These are phyloP conservation scores for Pseudomyrmex pallidus DNA, from an alignment of 1,140 invertebrate genomes.

Conservation along the genomic window DNA sequence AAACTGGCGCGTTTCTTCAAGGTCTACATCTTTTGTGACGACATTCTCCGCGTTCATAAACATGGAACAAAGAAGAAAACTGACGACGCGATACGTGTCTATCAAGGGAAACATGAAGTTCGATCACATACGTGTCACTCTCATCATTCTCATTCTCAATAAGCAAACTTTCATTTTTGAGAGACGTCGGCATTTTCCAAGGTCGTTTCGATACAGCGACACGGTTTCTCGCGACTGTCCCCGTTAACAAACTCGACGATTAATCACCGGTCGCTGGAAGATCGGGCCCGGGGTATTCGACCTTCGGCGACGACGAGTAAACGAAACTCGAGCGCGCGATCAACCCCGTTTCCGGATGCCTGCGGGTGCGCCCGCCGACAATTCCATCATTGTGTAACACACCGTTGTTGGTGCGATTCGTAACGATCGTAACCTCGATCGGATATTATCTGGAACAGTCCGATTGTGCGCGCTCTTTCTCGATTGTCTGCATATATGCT, in stretches of 20 bases:
- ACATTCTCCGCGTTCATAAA: conserved; percentile 55
- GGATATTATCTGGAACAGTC: not conserved
- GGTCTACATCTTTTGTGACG: conserved; percentile 55
- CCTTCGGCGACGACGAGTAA: conserved; percentile 55
- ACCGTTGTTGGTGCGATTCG: conserved; percentile 1
- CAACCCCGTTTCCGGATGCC: conserved; percentile 57
- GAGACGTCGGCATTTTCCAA: not conserved
- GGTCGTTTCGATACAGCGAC: not conserved
- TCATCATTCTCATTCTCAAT: too few relatives aligned
- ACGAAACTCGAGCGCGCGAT: conserved; percentile 38
- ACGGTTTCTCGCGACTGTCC: not conserved
- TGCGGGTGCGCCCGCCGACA: conserved; percentile 36
- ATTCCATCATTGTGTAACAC: conserved; percentile 53
- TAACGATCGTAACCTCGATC: conserved; percentile 18
- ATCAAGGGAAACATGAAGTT: not conserved
- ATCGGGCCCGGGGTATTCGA: conserved; percentile 40
- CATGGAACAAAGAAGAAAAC: conserved; percentile 50
- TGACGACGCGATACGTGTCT: not conserved
- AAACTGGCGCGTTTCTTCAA: conserved; percentile 53
- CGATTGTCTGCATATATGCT: not conserved
- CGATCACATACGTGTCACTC: too few relatives aligned
- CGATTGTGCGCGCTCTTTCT: conserved; percentile 13
- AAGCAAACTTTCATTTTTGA: not conserved
- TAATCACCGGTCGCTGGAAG: conserved; percentile 20
- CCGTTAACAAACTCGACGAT: conserved; percentile 28